phyloP scores from a whole-genome alignment of 2,113 vertebrate species.

The Zapornia atra region DNA sequence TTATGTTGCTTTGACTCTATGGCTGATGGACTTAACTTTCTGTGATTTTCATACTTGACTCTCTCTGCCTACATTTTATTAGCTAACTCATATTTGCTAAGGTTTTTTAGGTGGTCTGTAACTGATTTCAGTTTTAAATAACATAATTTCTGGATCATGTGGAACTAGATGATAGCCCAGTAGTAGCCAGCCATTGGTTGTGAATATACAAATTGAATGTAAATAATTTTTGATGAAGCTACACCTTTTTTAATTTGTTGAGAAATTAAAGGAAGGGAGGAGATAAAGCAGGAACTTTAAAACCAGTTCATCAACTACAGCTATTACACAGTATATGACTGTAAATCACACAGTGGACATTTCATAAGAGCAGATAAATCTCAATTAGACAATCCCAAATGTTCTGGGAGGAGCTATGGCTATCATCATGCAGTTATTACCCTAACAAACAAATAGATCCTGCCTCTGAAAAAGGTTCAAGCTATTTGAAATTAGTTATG shows the following conservation, averaged over 20 bases:
- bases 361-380: slow-evolving; percentile 42
- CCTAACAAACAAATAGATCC: background rate
- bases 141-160: background rate
- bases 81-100: background rate
- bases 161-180: background rate
- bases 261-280: slow-evolving; percentile 15
- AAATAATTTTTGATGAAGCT: background rate
- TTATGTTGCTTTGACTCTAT: background rate
- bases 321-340: background rate
- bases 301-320: slow-evolving; percentile 45
- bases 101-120: background rate
- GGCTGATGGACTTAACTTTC: background rate
- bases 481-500: background rate
- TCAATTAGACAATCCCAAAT: background rate
- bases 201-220: background rate
- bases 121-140: background rate
- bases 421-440: background rate
- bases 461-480: background rate
- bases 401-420: background rate
- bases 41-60: background rate
- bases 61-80: background rate
- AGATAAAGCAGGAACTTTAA: slow-evolving; percentile 38
- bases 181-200: background rate
- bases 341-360: background rate
- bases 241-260: background rate